phyloP scores from a whole-genome alignment of 1,140 invertebrate species.

The Drosophila navojoa region DNA sequence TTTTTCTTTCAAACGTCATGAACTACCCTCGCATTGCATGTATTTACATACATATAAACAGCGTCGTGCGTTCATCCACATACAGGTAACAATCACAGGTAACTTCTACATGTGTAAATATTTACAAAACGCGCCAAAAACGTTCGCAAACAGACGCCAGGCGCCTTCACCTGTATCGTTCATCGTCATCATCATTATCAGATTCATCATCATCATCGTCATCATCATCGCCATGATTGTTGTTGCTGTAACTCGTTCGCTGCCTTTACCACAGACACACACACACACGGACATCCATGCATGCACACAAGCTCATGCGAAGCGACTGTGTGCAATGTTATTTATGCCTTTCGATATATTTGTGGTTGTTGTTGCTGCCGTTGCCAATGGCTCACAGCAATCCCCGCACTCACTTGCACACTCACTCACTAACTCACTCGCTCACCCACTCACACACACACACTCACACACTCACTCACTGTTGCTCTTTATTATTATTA shows the following conservation, averaged over 20 bases:
- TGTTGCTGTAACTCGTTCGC: conserved; percentile 50
- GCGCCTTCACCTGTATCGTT: conserved; percentile 64
- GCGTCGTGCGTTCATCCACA: conserved; percentile 21
- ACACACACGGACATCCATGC: neutral
- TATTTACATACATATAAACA: conserved; percentile 49
- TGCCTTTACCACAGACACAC: conserved; percentile 12
- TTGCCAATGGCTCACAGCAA: conserved; percentile 28
- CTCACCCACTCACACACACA: conserved; percentile 13
- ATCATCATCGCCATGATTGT: conserved; percentile 24
- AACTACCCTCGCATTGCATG: conserved; percentile 29
- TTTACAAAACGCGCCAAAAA: conserved; percentile 80
- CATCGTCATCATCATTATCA: conserved; percentile 33
- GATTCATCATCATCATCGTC: conserved; percentile 10
- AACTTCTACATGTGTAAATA: conserved; percentile 82
- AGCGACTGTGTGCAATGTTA: conserved; percentile 51
- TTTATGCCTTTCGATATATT: conserved; percentile 77
- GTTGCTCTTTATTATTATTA: conserved; percentile 78
- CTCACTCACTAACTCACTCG: neutral
- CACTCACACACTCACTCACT: conserved; percentile 19
- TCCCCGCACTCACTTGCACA: neutral
- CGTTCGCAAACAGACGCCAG: conserved; percentile 74
- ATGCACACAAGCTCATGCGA: conserved; percentile 23
- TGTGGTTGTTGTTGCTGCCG: conserved; percentile 61
- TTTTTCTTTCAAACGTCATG: neutral
- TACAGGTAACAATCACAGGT: conserved; percentile 71